phyloP scores from a whole-genome alignment of 2,888 invertebrate genomes.

The Dryococelus australis region DNA sequence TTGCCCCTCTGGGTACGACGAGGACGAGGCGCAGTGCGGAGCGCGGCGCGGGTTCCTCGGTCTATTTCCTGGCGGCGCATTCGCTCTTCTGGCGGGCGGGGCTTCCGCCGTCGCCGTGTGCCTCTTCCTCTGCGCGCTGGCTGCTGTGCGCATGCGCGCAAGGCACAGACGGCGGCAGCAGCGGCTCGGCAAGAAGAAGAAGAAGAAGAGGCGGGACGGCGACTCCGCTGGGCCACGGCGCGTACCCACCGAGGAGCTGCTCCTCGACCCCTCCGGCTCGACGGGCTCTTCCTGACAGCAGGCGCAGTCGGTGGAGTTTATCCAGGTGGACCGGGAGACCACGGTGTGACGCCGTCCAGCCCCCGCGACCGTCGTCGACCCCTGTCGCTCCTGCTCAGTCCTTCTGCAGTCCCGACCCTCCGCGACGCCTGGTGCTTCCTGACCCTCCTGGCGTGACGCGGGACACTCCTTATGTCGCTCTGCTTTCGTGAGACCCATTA shows the following conservation, averaged over 20 bases:
- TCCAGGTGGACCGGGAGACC: slow-evolving; percentile 92
- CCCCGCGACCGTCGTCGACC: neutral
- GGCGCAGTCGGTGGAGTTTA: slow-evolving; percentile 88
- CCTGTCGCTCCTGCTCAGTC: neutral
- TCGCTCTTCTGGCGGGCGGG: slow-evolving; percentile 64
- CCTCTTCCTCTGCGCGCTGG: slow-evolving; percentile 66
- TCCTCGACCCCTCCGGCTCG: slow-evolving; percentile 68
- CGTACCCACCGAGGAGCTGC: slow-evolving; percentile 73
- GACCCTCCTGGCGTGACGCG: too few relatives aligned
- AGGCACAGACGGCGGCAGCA: slow-evolving; percentile 63
- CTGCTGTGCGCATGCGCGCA: slow-evolving; percentile 65
- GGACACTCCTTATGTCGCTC: too few relatives aligned
- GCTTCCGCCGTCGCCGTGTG: slow-evolving; percentile 66
- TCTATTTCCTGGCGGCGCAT: slow-evolving; percentile 64
- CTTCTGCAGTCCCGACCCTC: too few relatives aligned
- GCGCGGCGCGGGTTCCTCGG: slow-evolving; percentile 57
- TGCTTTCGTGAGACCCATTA: too few relatives aligned
- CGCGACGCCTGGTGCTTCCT: too few relatives aligned
- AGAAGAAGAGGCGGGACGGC: slow-evolving; percentile 62
- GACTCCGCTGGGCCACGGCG: slow-evolving; percentile 60
- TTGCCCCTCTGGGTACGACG: slow-evolving; percentile 74
- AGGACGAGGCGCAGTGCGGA: slow-evolving; percentile 73
- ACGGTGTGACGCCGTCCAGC: slow-evolving; percentile 72
- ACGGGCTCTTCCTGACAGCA: slow-evolving; percentile 84
- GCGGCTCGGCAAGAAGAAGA: slow-evolving; percentile 64